Conservation (phyloP, 2,888 invertebrate genomes). For the Orthosia incerta region DNA sequence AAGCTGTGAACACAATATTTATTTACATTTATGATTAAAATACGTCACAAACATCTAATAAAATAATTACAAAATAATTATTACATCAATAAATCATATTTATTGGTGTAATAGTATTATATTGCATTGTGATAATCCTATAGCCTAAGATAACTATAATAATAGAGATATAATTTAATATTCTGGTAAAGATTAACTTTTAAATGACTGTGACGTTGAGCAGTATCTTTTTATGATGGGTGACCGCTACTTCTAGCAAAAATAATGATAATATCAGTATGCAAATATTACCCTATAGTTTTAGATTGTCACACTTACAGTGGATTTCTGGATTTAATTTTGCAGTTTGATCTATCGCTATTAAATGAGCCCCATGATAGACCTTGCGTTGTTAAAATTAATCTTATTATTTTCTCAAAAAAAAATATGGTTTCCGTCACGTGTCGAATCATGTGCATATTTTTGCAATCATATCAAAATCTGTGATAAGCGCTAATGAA, state of each 20-base stretch:
- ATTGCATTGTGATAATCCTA: constrained; percentile 44
- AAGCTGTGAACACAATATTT: neutral
- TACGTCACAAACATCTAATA: constrained; percentile 22
- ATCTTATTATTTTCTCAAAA: neutral
- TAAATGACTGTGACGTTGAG: constrained; percentile 31
- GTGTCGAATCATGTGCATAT: constrained; percentile 14
- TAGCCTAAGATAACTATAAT: constrained; percentile 25
- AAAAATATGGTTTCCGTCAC: neutral
- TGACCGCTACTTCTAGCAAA: constrained; percentile 5
- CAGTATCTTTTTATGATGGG: constrained; percentile 13
- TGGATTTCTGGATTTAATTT: neutral
- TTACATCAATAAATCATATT: constrained; percentile 50
- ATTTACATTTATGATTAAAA: constrained; percentile 28
- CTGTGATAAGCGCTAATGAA: constrained; percentile 28
- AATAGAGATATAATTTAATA: constrained; percentile 44
- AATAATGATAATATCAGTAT: neutral
- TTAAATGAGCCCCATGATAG: neutral
- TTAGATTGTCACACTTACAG: neutral
- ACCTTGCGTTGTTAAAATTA: neutral
- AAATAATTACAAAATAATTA: constrained; percentile 16
- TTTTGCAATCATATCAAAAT: constrained; percentile 8
- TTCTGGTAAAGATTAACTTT: constrained; percentile 23
- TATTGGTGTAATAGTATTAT: constrained; percentile 35
- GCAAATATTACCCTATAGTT: neutral
- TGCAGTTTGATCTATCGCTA: neutral